Evolutionary conservation across 2,797 vertebrate species (phyloP).

Genomic region (Alosa sapidissima): DNA sequence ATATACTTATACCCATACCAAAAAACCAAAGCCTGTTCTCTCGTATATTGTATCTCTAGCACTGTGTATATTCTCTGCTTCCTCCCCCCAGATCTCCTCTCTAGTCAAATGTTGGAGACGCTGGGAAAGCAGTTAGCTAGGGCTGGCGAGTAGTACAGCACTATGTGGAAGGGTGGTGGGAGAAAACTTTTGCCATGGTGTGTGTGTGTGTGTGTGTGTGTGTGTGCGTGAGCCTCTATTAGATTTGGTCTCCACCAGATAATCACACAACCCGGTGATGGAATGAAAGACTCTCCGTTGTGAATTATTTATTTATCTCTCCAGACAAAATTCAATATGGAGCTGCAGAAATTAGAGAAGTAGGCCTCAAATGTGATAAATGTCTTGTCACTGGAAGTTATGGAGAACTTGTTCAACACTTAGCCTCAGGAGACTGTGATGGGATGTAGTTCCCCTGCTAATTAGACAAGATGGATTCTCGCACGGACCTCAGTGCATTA

Average conservation of each 20-base stretch:
- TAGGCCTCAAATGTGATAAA: conserved; percentile 56
- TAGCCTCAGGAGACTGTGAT: conserved; percentile 38
- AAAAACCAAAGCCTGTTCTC: neutral
- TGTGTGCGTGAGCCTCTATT: conserved; percentile 56
- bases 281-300: conserved; percentile 51
- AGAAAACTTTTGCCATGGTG: neutral
- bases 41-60: too few relatives aligned
- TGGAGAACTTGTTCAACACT: conserved; percentile 46
- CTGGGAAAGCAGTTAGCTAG: neutral
- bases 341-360: conserved; percentile 54
- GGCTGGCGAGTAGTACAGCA: neutral
- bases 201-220: conserved; percentile 1
- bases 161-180: neutral
- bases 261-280: conserved; percentile 62
- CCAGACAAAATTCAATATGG: conserved; percentile 53
- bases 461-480: conserved; percentile 33
- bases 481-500: neutral
- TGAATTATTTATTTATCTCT: conserved; percentile 63
- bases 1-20: conserved; percentile 3
- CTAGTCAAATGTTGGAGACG: too few relatives aligned
- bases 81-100: too few relatives aligned
- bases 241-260: conserved; percentile 64
- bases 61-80: too few relatives aligned
- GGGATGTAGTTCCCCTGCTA: conserved; percentile 40
- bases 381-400: conserved; percentile 59